Evolutionary conservation across 2,888 invertebrate genomes (phyloP), one percentile per base, ranked within the genome.

Genomic region (Watsonalla cultraria): DNA sequence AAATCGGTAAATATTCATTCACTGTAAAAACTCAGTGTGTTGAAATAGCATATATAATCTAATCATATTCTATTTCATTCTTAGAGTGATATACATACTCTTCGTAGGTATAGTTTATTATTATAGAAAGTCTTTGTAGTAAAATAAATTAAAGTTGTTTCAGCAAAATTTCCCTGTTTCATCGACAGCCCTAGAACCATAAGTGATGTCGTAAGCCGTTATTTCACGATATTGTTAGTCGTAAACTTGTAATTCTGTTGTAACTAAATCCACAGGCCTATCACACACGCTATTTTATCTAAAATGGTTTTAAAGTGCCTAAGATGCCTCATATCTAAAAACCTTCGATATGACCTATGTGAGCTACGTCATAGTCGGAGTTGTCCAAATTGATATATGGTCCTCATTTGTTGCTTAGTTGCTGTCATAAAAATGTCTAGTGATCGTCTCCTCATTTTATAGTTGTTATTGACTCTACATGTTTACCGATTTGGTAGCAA

Each of bases 231-330:
- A 86, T 82, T 78, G 80, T 78, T 72, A 74, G 69, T 82, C 82
- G 77, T 88, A 86, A 88, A 88, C 76, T 75, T 83, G 85, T 87
- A 80, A 82, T 86, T 82, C 85, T 86, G 81, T 84, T 79, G 85
- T 84, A 79, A 82, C 84, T 77, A 78, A 83, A 81, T 81, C 79
- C 78, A 76, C 72, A 74, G 74, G 70, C 78, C 73, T 76, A 80
- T 80, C 77, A 60, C 68, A 78, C 76, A 79, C 69, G 71, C 75
- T 68, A 70, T 78, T 78, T 82, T 84, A 86, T 86, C 84, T 84
- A 78, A 84, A 86, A 86, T 78, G 81, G 76, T 82, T 84, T 84
- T 82, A 84, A 84, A 86, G 76, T 73, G 80, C 80, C 82, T 42
- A 74, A 81, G 77, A 82, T 70, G 70, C 69, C 68, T 70, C 63